phyloP scores from a whole-genome alignment of 2,888 invertebrate genomes.

The Xestia ashworthii region DNA sequence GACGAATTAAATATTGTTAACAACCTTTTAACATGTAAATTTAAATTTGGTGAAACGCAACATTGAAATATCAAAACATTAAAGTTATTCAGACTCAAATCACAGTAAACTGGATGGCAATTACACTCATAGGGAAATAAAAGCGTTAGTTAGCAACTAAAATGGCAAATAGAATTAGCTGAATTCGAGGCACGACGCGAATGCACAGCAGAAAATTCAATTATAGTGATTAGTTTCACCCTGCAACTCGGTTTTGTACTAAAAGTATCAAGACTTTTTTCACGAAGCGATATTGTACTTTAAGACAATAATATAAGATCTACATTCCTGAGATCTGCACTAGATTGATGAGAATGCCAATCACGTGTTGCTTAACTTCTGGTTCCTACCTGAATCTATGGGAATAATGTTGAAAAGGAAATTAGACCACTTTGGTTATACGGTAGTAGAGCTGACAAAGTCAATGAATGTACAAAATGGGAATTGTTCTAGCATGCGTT shows the following conservation, averaged over 20 bases:
- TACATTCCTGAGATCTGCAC: conserved; percentile 41
- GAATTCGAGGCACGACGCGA: conserved; percentile 83
- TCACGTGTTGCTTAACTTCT: conserved; percentile 78
- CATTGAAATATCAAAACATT: conserved; percentile 30
- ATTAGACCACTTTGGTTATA: conserved; percentile 68
- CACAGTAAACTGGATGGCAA: conserved; percentile 68
- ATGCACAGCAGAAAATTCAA: conserved; percentile 85
- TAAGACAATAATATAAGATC: conserved; percentile 59
- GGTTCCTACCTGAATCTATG: conserved; percentile 74
- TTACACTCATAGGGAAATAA: conserved; percentile 79
- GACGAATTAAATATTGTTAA: conserved; percentile 46
- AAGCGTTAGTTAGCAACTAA: conserved; percentile 80
- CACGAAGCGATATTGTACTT: conserved; percentile 65
- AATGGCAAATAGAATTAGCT: conserved; percentile 82
- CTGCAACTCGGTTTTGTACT: conserved; percentile 80
- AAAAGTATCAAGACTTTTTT: conserved; percentile 73
- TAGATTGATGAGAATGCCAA: conserved; percentile 73
- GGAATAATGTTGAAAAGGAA: conserved; percentile 72
- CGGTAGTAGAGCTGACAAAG: conserved; percentile 40
- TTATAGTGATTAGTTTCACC: conserved; percentile 87
- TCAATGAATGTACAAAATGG: conserved; percentile 17
- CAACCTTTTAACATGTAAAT: conserved; percentile 53
- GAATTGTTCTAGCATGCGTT: neutral
- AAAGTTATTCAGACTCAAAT: conserved; percentile 64
- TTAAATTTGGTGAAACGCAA: conserved; percentile 31